Evolutionary conservation across 2,888 invertebrate species (phyloP), one percentile per base, ranked within the genome.

Genomic region (Drosophila pseudotalamancana): DNA sequence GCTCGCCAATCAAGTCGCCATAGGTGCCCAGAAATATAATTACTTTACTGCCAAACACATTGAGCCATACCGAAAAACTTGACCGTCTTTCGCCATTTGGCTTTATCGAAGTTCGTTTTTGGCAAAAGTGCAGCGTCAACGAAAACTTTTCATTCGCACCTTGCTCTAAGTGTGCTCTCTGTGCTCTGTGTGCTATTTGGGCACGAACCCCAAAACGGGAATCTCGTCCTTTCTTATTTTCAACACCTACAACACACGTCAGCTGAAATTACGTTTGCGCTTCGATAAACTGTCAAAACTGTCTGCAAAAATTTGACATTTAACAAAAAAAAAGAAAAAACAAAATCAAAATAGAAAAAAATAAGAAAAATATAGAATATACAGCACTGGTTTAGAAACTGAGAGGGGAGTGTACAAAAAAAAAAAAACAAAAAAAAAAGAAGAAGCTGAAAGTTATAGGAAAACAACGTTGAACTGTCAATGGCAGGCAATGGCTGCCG

Each of bases 281-380:
- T 83, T 84, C 83, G 83, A 84, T 84, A 86, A 84, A 83, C 83
- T 84, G 83, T 84, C 83, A 84, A 86, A 84, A 86, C 72, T 86
- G 83, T 84, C 83, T 86, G 83, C 80, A 80, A 78, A 81, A 86
- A 84, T 83, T 84, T 84, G 83, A 84, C 86, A 84, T 86, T 83
- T 73, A 68, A 67, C 48, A 77, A 83, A 67, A 68, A 60, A 59
- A 68, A 32, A 49, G 35, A 35, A 46, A 60, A 53, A 49, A 32
- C 32, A 34, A 14, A 8, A 18, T 14, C 55, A 25, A 49, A 60
- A 35, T 11, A 49, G 34, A 16, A 34, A 50, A 25, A 46, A 48
- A 14, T 27, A 42, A 40, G 35, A 43, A 64, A 68, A 64, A 51
- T 51, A 69, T 25, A 62, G 50, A 55, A 59, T 46, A 51, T 29